Conservation (phyloP, 2,113 vertebrate species). For the Ivindomyrus marchei region DNA sequence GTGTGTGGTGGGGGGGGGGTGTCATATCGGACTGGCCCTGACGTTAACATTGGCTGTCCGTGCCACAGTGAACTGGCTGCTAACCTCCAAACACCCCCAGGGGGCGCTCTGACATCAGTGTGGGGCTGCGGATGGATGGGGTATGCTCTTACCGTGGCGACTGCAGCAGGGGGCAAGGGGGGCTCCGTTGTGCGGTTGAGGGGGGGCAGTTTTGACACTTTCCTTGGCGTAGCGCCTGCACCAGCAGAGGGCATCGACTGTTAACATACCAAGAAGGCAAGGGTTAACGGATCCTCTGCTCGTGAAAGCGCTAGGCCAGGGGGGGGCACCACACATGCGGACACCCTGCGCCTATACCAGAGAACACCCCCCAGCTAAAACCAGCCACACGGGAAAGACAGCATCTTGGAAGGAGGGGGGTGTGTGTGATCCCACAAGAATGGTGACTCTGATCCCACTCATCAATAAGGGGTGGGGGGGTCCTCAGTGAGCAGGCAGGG, state of each 20-base stretch:
- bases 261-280: slow-evolving; percentile 52
- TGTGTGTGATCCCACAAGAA: not conserved
- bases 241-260: slow-evolving; percentile 52
- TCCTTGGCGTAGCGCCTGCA: slow-evolving; percentile 49
- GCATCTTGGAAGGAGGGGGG: not conserved
- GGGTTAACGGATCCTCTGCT: slow-evolving; percentile 49
- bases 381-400: not conserved
- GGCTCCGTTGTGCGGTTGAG: slow-evolving; percentile 40
- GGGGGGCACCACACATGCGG: slow-evolving; percentile 12
- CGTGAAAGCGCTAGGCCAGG: slow-evolving; percentile 44
- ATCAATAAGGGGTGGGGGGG: not conserved
- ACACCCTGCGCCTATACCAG: not conserved
- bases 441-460: not conserved
- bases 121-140: slow-evolving; percentile 4
- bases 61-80: not conserved
- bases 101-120: slow-evolving; percentile 3
- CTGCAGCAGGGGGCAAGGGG: slow-evolving; percentile 45
- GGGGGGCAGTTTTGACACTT: slow-evolving; percentile 40
- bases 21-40: not conserved
- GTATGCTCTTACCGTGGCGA: slow-evolving; percentile 40
- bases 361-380: not conserved
- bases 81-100: not conserved
- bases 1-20: not conserved
- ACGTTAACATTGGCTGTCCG: not conserved
- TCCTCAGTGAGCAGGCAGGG: too few relatives aligned